Evolutionary conservation across 2,113 vertebrate genomes (phyloP), one percentile per base, ranked within the genome.

Genomic region (Halichoerus grypus): DNA sequence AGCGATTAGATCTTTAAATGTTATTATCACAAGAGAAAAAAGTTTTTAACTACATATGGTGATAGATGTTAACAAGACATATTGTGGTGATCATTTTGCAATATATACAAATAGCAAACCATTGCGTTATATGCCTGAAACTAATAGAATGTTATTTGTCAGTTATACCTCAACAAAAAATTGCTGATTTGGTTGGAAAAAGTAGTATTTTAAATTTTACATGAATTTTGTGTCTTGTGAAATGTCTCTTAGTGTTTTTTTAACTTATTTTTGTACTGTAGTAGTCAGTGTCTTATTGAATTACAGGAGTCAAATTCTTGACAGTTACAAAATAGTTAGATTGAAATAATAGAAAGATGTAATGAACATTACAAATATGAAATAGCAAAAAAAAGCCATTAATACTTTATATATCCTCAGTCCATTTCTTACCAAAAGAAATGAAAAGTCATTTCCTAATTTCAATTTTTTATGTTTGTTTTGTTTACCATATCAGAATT

Each of bases 241-340:
- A 94, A 76, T 85, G 13, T 77, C 33, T 97, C 2, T 89, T 94
- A 91, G 31, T 83, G 8, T 97, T 88, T 42, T 91, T 91, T 92
- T 95, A 51, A 51, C 55, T 91, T 95, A 88, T 87, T 94, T 97
- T 92, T 96, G 61, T 91, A 46, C 55, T 91, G 2, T 92, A 10
- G 13, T 89, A 71, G 21, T 95, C 10, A 84, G 3, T 89, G 91
- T 94, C 1, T 91, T 84, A 80, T 65, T 92, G 26, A 96, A 81
- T 88, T 94, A 26, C 79, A 89, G 49, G 28, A 82, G 61, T 86
- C 21, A 53, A 84, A 57, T 93, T 93, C 33, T 51, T 97, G 42
- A 93, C 16, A 88, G 21, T 95, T 95, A 67, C 5, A 94, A 92
- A 97, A 87, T 91, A 93, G 72, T 36, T 93, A 97, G 14, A 53